These are phyloP conservation scores for Labrus mixtus DNA, from an alignment of 2,113 vertebrate genomes.

Conservation along the genomic window DNA sequence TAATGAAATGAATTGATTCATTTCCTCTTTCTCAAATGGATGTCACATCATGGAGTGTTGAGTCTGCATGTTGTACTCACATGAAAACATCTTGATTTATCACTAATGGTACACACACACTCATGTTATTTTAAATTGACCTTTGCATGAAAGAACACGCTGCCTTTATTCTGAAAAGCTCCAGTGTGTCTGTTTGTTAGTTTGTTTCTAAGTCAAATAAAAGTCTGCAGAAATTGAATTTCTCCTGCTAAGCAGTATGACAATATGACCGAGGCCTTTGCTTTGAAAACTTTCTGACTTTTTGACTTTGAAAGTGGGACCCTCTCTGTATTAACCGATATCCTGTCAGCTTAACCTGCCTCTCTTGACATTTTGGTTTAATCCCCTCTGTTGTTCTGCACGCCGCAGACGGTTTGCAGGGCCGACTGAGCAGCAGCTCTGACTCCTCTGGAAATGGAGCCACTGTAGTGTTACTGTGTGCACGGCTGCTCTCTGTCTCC, in stretches of 20 bases:
- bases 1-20: too few relatives aligned
- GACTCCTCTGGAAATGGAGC: slow-evolving; percentile 50
- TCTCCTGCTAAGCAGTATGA: slow-evolving; percentile 15
- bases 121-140: too few relatives aligned
- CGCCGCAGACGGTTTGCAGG: slow-evolving; percentile 42
- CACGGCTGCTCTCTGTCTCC: slow-evolving; percentile 32
- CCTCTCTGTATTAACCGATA: slow-evolving; percentile 47
- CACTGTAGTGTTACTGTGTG: slow-evolving; percentile 24
- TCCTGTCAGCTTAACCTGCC: slow-evolving; percentile 68
- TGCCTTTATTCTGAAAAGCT: not conserved
- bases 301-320: slow-evolving; percentile 71
- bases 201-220: slow-evolving; percentile 53
- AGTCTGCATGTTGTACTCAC: too few relatives aligned
- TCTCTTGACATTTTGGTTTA: slow-evolving; percentile 57
- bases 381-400: slow-evolving; percentile 62
- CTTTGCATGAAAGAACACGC: too few relatives aligned
- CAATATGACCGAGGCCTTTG: slow-evolving; percentile 13
- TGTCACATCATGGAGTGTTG: too few relatives aligned
- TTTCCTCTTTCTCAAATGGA: too few relatives aligned
- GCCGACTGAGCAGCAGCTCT: slow-evolving; percentile 12
- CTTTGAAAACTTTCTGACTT: slow-evolving; percentile 60
- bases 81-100: too few relatives aligned
- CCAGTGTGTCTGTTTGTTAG: not conserved
- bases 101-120: too few relatives aligned
- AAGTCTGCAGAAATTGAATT: slow-evolving; percentile 53